Evolutionary conservation across 2,888 invertebrate species (phyloP), one percentile per base, ranked within the genome.

Genomic region (Noctua pronuba): DNA sequence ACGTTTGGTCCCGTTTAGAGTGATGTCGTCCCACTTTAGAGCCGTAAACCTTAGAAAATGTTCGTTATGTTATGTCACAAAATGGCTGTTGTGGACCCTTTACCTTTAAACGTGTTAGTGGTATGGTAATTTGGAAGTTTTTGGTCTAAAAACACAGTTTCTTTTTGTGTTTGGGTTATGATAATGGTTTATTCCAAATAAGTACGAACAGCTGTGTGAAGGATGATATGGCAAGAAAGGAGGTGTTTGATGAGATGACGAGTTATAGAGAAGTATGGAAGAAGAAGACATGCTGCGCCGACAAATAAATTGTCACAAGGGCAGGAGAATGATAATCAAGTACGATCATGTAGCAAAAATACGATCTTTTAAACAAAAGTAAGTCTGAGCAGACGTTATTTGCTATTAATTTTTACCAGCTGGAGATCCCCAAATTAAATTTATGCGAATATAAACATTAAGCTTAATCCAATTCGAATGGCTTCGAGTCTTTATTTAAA

Each of bases 1-100:
- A 89, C 13, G 38, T 46, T 73, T 65, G 85, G 80, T 81, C 84
- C 83, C 84, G 66, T 85, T 89, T 85, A 80, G 46, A 83, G 72
- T 77, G 73, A 75, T 78, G 67, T 74, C 71, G 87, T 86, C 79
- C 88, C 72, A 89, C 86, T 85, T 86, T 31, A 8, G 8, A 72
- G 75, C 71, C 68, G 1, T 89, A 83, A 82, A 88, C 71, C 78
- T 65, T 80, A 77, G 73, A 68, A 80, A 83, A 85, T 83, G 80
- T 75, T 75, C 38, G 64, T 62, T 75, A 73, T 70, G 73, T 88
- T 86, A 38, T 71, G 55, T 86, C 76, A 85, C 11, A 7, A 82
- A 83, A 58, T 75, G 74, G 80, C 66, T 46, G 67, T 66, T 5
- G 64, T 24, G 55, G 44, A 18, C 64, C 46, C 68, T 81, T 80